Evolutionary conservation across 1,140 invertebrate genomes (phyloP).

Genomic region (Heliconius himera): DNA sequence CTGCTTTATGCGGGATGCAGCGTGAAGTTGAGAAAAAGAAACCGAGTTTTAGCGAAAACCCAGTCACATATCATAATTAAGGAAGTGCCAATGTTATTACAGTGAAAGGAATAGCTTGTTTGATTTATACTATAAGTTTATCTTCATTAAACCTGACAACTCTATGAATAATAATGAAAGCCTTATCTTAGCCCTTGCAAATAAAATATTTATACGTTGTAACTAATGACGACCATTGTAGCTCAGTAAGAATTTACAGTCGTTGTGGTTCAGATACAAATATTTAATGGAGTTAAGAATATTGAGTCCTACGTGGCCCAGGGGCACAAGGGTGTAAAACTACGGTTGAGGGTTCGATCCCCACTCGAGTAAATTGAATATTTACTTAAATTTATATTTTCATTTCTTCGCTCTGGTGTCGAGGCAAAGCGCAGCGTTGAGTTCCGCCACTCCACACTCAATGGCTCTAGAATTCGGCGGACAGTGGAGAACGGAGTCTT

Average conservation of each 20-base stretch:
- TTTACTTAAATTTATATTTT: too few species aligned
- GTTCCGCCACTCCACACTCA: too few species aligned
- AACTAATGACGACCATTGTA: background rate
- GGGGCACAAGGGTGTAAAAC: too few species aligned
- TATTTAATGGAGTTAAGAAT: background rate
- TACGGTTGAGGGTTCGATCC: too few species aligned
- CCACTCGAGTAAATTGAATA: too few species aligned
- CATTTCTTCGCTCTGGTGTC: too few species aligned
- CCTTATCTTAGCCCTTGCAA: constrained; percentile 3
- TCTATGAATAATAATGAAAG: constrained; percentile 9
- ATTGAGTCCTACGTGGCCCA: too few species aligned
- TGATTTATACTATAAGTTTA: background rate
- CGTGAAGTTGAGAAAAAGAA: background rate
- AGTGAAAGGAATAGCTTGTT: constrained; percentile 6
- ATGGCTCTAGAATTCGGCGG: too few species aligned
- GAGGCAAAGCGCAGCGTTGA: too few species aligned
- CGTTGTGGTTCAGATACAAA: background rate
- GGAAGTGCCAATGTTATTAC: constrained; percentile 6
- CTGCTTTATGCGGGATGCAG: background rate
- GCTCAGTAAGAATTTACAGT: background rate
- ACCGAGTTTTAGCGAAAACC: background rate
- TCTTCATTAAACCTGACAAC: constrained; percentile 1
- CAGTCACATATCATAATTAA: background rate
- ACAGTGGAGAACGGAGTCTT: too few species aligned
- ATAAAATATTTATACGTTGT: background rate